Base-by-base conservation (phyloP, 2,113 vertebrate species). In the Amphiprion ocellaris region DNA sequence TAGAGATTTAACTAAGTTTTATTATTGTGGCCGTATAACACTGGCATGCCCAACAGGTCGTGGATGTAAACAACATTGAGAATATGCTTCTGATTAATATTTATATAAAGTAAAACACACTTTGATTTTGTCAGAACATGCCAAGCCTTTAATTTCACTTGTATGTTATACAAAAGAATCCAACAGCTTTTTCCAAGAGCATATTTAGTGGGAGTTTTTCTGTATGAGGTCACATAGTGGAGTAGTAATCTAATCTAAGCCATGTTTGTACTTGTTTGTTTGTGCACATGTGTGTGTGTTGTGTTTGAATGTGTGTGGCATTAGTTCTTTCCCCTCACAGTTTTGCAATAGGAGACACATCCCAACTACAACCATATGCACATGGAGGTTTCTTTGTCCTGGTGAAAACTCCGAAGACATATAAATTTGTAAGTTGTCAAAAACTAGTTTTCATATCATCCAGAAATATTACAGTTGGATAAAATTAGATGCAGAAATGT, bases 371-470 rank as follows among this genome's bases (percentile, higher is more conserved):
- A 78, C 92, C 95, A 50, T 98, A 98, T 84, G 91, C 95, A 79
- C 97, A 99, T 1, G 98, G 98, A 76, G 98, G 98, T 37, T 97
- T 98, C 90, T 96, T 97, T 87, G 89, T 97, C 50, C 94, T 96
- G 90, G 88, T 98, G 90, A 99, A 99, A 92, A 96, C 89, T 0
- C 94, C 97, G 1, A 97, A 96, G 87, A 96, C 91, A 10, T 97
- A 94, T 93, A 94, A 52, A 90, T 99, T 99, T 92, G 98, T 99
- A 95, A 96, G 98, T 96, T 24, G 33, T 37, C 8, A 37, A 10
- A 37, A 60, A 70, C 53, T 55, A 7, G 10, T 63, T 52, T n/a
- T 47, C 3, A 11, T 2, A 14, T 62, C 19, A 12, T 16, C 0
- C 1, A 11, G 19, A 58, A 61, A 70, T 28, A 17, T 46, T 2